Evolutionary conservation across 1,140 invertebrate species (phyloP), one percentile per base, ranked within the genome.

Genomic region (Nomia melanderi): DNA sequence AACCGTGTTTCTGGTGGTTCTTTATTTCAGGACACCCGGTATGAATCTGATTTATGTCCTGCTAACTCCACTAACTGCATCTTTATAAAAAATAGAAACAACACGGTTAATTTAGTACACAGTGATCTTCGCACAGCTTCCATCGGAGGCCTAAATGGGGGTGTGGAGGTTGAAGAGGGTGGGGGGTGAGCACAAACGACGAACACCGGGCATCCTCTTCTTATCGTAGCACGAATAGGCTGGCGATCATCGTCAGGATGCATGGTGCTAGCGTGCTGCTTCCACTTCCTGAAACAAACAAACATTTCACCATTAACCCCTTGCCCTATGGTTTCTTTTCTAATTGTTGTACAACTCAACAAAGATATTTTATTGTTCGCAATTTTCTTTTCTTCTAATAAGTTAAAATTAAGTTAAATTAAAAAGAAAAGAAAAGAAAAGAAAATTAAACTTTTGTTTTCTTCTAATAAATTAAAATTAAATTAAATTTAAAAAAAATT

Each of bases 31-130:
- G n/a, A n/a, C n/a, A n/a, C n/a, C n/a, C n/a, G n/a, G n/a, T n/a
- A n/a, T n/a, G n/a, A 50, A 33, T 82, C 50, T 36, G 4, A 36
- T 53, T 70, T 83, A 70, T 23, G 53, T 69, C 63, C 17, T 50
- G 62, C 83, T 81, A 81, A 69, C 41, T 82, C 54, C 76, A 74
- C 78, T 86, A 85, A 81, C 80, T 87, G 80, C 81, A n/a, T 50
- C 79, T 85, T 85, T 85, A 87, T 87, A 87, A 86, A 87, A 87
- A 87, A 87, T 87, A 87, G 81, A 87, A 87, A 87, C 77, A 87
- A 87, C 85, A 67, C 56, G 75, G 78, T 75, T 86, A 82, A 87
- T 86, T 85, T 81, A 77, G 65, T 84, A 78, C 56, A 73, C 62
- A 67, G 54, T 47, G 41, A 36, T 78, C 62, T 84, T 65, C 70